Conservation (phyloP, 2,888 invertebrate species). For the Erebia ligea region DNA sequence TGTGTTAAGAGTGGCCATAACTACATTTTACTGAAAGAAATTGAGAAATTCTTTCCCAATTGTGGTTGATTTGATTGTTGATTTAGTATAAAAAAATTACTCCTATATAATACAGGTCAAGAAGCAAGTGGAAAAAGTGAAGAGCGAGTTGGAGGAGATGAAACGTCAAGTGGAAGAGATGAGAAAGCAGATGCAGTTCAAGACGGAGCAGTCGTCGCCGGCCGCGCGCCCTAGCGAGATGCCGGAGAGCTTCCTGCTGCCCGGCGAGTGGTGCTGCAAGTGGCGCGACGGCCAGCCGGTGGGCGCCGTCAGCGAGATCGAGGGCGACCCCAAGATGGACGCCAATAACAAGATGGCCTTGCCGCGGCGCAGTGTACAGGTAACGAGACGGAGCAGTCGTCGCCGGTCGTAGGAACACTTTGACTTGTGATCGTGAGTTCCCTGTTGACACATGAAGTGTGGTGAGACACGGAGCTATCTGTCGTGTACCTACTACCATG, state of each 20-base stretch:
- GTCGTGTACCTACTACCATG: too few species aligned
- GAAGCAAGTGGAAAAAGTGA: slow-evolving; percentile 63
- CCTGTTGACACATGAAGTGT: too few species aligned
- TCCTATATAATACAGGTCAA: slow-evolving; percentile 4
- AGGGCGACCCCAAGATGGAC: slow-evolving; percentile 63
- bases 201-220: slow-evolving; percentile 51
- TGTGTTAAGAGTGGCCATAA: too few species aligned
- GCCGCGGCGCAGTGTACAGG: slow-evolving; percentile 72
- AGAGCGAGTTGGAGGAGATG: slow-evolving; percentile 66
- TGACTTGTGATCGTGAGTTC: too few species aligned
- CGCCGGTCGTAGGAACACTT: too few species aligned
- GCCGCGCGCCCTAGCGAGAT: slow-evolving; percentile 46
- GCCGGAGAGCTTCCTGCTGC: slow-evolving; percentile 62
- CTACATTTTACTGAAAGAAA: too few species aligned
- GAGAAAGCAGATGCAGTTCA: slow-evolving; percentile 62
- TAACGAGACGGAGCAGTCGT: slow-evolving; percentile 36
- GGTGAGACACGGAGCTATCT: too few species aligned
- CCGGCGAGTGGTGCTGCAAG: slow-evolving; percentile 86
- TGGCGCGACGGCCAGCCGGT: slow-evolving; percentile 89
- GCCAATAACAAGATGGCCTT: slow-evolving; percentile 67
- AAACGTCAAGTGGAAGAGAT: slow-evolving; percentile 70
- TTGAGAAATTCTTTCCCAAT: too few species aligned
- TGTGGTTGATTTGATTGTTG: neutral
- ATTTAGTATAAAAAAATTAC: neutral
- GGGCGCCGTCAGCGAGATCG: slow-evolving; percentile 79